phyloP scores from a whole-genome alignment of 2,888 invertebrate genomes.

The Epinotia demarniana region DNA sequence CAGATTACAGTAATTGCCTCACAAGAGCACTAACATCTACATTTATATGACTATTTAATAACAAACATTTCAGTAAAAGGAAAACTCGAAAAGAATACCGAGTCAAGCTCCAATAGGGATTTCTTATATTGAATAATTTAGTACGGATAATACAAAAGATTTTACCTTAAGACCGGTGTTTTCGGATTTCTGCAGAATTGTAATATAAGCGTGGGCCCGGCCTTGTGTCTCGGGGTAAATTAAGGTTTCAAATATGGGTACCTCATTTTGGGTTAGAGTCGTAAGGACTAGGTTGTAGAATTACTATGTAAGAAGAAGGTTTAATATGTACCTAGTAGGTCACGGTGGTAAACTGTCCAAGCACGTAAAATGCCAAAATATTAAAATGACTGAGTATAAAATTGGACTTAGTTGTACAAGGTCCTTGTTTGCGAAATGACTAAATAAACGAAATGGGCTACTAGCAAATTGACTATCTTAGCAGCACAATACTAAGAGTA shows the following conservation, averaged over 20 bases:
- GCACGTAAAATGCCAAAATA: background rate
- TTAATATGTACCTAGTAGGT: too few species aligned
- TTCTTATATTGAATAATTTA: conserved; percentile 22
- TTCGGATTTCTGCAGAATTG: conserved; percentile 13
- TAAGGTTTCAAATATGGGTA: too few species aligned
- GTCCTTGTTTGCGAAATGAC: too few species aligned
- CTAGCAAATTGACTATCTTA: too few species aligned
- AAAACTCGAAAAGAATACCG: background rate
- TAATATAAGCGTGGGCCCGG: background rate
- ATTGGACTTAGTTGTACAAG: too few species aligned
- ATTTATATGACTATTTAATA: background rate
- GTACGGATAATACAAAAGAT: conserved; percentile 21
- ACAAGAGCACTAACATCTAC: background rate
- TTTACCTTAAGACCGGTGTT: conserved; percentile 20
- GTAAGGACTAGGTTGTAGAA: too few species aligned
- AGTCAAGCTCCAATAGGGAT: conserved; percentile 2
- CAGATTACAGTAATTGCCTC: background rate
- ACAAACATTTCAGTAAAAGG: background rate
- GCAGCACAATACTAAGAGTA: too few species aligned
- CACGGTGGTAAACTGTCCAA: too few species aligned
- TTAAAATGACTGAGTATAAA: too few species aligned
- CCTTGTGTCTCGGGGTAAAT: background rate
- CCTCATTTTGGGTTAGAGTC: too few species aligned
- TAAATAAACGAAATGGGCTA: too few species aligned
- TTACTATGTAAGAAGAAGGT: too few species aligned